These are phyloP conservation scores for Trachythela sp. DNA, from an alignment of 64 coral and sea anemone species.

Conservation along the genomic window DNA sequence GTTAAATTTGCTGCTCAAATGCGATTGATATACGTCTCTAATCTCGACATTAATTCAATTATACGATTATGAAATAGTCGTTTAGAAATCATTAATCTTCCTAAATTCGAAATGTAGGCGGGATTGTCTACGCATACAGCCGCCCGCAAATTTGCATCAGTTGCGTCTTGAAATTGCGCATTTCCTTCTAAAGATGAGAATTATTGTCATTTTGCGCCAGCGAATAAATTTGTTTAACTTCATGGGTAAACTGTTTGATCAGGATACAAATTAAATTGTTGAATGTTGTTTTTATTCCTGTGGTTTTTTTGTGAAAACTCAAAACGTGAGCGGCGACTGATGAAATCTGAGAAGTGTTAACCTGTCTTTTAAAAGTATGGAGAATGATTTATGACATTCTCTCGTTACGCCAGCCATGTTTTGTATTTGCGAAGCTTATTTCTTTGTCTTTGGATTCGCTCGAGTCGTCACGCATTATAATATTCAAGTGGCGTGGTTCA, in stretches of 20 bases:
- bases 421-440: not conserved
- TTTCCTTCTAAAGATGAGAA: not conserved
- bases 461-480: not conserved
- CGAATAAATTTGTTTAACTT: too few relatives aligned
- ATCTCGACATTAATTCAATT: not conserved
- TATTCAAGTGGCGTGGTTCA: not conserved
- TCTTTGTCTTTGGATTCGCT: not conserved
- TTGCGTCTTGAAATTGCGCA: not conserved
- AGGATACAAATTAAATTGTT: not conserved
- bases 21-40: not conserved
- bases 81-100: conserved; percentile 24
- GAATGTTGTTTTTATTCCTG: not conserved
- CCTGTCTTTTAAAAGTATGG: not conserved
- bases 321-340: not conserved
- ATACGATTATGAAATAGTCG: not conserved
- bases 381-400: conserved; percentile 19
- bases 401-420: not conserved
- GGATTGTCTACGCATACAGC: not conserved
- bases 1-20: not conserved
- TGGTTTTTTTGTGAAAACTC: not conserved
- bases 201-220: not conserved
- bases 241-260: not conserved
- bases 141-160: not conserved
- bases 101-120: not conserved
- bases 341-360: not conserved